Percentiles rank a stretch among this genome's conserved stretches.
Evolutionary conservation across 2,888 invertebrate species (phyloP).

Genomic region (Lasioglossum vierecki): DNA sequence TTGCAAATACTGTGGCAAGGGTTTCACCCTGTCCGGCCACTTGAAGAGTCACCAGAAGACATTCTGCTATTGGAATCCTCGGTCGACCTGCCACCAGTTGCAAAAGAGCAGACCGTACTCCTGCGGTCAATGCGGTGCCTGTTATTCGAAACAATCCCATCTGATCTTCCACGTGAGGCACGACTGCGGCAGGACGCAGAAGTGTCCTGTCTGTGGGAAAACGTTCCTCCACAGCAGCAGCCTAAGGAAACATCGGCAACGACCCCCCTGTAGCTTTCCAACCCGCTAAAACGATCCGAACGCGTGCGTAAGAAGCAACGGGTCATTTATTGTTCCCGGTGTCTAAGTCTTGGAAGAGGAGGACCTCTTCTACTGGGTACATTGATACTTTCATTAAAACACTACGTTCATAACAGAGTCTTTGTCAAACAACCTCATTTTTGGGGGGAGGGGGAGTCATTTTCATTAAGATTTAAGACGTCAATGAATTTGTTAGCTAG

Average conservation of each 20-base stretch:
- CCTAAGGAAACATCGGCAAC: slow-evolving; percentile 68
- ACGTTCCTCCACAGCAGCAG: slow-evolving; percentile 74
- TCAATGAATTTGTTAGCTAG: background rate
- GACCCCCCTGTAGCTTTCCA: slow-evolving; percentile 58
- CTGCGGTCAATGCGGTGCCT: slow-evolving; percentile 74
- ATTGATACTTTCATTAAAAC: background rate
- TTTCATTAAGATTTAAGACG: no score
- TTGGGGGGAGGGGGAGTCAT: no score
- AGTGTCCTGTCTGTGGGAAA: slow-evolving; percentile 70
- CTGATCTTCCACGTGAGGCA: slow-evolving; percentile 74
- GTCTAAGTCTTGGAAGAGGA: background rate
- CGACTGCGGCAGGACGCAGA: slow-evolving; percentile 75
- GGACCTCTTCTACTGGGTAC: background rate
- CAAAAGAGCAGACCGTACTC: slow-evolving; percentile 71
- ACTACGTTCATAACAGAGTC: background rate
- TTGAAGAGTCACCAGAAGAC: slow-evolving; percentile 66
- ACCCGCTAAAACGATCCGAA: slow-evolving; percentile 25
- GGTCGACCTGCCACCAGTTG: slow-evolving; percentile 64
- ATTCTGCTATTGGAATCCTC: slow-evolving; percentile 68
- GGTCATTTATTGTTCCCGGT: background rate
- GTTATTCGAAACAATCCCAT: slow-evolving; percentile 75
- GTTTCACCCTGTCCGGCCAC: slow-evolving; percentile 67
- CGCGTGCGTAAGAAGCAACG: background rate
- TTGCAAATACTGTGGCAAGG: slow-evolving; percentile 70
- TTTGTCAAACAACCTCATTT: background rate